Evolutionary conservation across 2,888 invertebrate species (phyloP).

Genomic region (Glaucopsyche alexis): DNA sequence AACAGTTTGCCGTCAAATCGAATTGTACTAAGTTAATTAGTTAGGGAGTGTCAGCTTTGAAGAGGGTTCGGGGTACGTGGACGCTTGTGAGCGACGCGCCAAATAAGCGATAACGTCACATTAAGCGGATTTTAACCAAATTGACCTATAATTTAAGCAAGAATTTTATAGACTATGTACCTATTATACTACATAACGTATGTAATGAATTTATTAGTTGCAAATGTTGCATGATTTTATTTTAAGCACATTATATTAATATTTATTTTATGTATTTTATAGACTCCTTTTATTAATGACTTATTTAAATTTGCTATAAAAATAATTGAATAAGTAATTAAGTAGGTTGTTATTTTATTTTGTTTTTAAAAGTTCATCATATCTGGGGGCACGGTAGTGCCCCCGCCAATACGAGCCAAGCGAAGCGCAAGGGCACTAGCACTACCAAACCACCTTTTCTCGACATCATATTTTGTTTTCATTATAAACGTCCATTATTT

Average conservation of each 20-base stretch:
- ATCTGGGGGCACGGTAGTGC: too few relatives aligned
- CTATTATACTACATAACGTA: too few relatives aligned
- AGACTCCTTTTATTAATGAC: not conserved
- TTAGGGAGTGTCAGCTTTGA: slow-evolving; percentile 55
- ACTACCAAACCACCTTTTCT: too few relatives aligned
- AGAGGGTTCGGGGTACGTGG: slow-evolving; percentile 51
- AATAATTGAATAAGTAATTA: not conserved
- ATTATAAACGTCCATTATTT: slow-evolving; percentile 49
- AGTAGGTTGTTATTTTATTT: not conserved
- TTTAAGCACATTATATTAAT: too few relatives aligned
- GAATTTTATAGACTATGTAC: too few relatives aligned
- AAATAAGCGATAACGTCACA: slow-evolving; percentile 12
- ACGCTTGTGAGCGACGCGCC: slow-evolving; percentile 3
- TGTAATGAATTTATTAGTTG: not conserved
- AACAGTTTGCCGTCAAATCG: slow-evolving; percentile 63
- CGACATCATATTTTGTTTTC: not conserved
- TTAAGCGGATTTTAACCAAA: not conserved
- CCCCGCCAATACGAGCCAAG: too few relatives aligned
- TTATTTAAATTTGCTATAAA: slow-evolving; percentile 9
- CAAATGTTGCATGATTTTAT: too few relatives aligned
- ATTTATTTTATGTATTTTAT: too few relatives aligned
- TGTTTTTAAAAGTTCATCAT: not conserved
- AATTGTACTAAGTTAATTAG: slow-evolving; percentile 69
- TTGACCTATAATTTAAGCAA: not conserved
- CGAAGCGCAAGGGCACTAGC: too few relatives aligned